A percentile compares a stretch with the other conserved stretches of the same genome.
phyloP scores from a whole-genome alignment of 2,888 invertebrate genomes.

The Scrobipalpa atriplicella region DNA sequence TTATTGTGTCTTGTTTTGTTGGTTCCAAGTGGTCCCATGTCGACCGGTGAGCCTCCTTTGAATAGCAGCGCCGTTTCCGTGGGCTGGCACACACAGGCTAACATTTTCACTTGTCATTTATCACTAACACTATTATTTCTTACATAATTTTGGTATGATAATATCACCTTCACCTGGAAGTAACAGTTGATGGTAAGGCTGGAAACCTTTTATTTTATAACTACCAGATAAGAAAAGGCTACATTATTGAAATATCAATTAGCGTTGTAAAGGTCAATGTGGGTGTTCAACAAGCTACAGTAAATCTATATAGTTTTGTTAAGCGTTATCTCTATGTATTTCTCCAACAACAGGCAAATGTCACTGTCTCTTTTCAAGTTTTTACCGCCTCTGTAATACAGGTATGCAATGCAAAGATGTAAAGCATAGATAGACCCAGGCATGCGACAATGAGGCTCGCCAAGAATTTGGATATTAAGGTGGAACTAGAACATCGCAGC shows the following conservation, averaged over 20 bases:
- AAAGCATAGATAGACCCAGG: neutral
- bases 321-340: no score
- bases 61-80: conserved; percentile 81
- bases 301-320: neutral
- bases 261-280: conserved; percentile 17
- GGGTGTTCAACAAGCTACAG: neutral
- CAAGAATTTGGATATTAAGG: neutral
- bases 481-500: neutral
- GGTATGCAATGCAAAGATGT: conserved; percentile 1
- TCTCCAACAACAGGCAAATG: no score
- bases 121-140: conserved; percentile 57
- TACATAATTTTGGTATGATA: conserved; percentile 61
- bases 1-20: conserved; percentile 67
- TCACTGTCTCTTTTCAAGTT: no score
- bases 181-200: conserved; percentile 1
- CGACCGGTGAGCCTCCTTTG: conserved; percentile 78
- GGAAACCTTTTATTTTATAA: conserved; percentile 32
- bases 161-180: neutral
- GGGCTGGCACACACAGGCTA: conserved; percentile 87
- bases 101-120: conserved; percentile 78
- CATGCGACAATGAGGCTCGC: conserved; percentile 4
- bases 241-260: conserved; percentile 17
- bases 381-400: neutral
- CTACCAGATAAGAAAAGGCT: neutral
- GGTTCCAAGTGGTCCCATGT: conserved; percentile 80